Evolutionary conservation across 2,797 vertebrate genomes (phyloP).

Genomic region (Ptychadena robeensis): DNA sequence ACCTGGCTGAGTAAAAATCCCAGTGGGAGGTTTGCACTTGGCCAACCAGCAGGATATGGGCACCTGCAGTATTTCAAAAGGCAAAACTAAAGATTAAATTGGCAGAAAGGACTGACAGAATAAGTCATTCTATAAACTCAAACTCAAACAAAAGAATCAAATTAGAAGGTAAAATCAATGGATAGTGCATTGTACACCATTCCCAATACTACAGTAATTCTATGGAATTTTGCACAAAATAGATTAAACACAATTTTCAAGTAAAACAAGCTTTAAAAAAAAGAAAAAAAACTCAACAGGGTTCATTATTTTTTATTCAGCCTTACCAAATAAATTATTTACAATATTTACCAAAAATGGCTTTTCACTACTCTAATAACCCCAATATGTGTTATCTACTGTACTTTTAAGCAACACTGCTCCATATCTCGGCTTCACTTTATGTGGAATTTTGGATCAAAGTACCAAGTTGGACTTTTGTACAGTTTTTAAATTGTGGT

Average conservation of each 20-base stretch:
- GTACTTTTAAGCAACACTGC: neutral
- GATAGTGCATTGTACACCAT: slow-evolving; percentile 51
- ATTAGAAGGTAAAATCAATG: slow-evolving; percentile 67
- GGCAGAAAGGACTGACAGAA: slow-evolving; percentile 69
- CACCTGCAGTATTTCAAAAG: slow-evolving; percentile 78
- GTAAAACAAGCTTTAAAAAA: slow-evolving; percentile 41
- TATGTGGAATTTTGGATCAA: neutral
- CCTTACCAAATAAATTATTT: neutral
- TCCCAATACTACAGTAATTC: slow-evolving; percentile 52
- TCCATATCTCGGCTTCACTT: neutral
- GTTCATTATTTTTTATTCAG: neutral
- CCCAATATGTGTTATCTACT: neutral
- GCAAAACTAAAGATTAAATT: slow-evolving; percentile 83
- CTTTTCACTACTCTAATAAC: neutral
- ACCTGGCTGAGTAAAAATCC: slow-evolving; percentile 86
- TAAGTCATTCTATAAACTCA: slow-evolving; percentile 73
- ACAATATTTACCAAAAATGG: neutral
- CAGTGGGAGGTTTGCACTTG: slow-evolving; percentile 80
- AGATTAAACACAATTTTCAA: slow-evolving; percentile 52
- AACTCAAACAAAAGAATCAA: slow-evolving; percentile 68
- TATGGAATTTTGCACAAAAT: slow-evolving; percentile 51
- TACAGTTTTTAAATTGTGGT: neutral
- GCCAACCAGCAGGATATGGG: slow-evolving; percentile 77
- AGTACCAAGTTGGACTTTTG: neutral
- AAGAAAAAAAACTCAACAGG: slow-evolving; percentile 1